Percentiles rank a stretch among this genome's conserved stretches.
These are phyloP conservation scores for Hemitrygon akajei DNA, from an alignment of 2,797 vertebrate species.

Conservation along the genomic window DNA sequence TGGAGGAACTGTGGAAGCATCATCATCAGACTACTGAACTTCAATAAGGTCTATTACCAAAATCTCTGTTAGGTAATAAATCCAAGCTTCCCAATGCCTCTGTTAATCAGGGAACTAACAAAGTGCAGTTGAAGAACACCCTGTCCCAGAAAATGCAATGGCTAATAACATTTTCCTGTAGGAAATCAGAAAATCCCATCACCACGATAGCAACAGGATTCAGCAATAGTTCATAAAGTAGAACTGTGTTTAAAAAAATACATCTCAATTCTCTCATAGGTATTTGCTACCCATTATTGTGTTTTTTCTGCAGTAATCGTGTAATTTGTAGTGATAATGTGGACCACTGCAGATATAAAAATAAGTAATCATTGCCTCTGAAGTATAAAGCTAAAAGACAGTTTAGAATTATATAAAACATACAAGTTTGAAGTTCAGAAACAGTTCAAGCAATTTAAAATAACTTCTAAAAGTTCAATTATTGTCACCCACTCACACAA, in stretches of 20 bases:
- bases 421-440: neutral
- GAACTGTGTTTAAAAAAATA: neutral
- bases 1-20: neutral
- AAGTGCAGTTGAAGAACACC: neutral
- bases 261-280: neutral
- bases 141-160: neutral
- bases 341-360: constrained; percentile 3
- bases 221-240: neutral
- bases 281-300: neutral
- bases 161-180: no score
- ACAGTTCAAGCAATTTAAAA: neutral
- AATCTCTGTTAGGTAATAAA: neutral
- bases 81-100: neutral
- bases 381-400: neutral
- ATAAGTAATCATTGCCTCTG: neutral
- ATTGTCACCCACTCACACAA: no score
- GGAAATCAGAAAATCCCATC: neutral
- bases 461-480: neutral
- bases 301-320: neutral
- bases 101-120: neutral
- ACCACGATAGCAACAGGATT: neutral
- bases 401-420: neutral
- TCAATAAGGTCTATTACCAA: neutral
- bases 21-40: neutral
- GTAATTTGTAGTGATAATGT: neutral